phyloP scores from a whole-genome alignment of 1,140 invertebrate genomes.

The Polypedilum pembai region DNA sequence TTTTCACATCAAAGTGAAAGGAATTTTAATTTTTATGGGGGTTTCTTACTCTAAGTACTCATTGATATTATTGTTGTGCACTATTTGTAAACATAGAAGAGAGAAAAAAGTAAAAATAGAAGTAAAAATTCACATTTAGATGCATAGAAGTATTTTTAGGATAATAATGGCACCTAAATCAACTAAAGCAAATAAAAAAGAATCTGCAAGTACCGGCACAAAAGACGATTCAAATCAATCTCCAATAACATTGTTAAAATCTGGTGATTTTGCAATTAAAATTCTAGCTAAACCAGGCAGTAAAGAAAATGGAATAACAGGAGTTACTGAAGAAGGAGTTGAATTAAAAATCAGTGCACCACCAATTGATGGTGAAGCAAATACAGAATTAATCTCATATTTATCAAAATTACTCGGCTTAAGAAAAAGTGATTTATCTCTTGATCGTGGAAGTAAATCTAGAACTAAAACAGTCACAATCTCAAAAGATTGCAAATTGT shows the following conservation, averaged over 20 bases:
- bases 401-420: slow-evolving; percentile 57
- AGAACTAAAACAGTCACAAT: slow-evolving; percentile 42
- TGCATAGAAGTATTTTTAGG: not conserved
- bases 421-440: slow-evolving; percentile 58
- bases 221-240: slow-evolving; percentile 36
- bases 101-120: not conserved
- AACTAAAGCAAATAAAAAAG: not conserved
- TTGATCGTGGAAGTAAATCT: slow-evolving; percentile 49
- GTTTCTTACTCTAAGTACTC: not conserved
- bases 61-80: not conserved
- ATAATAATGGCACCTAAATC: not conserved
- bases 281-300: slow-evolving; percentile 70
- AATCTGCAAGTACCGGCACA: slow-evolving; percentile 13
- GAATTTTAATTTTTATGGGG: not conserved
- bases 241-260: slow-evolving; percentile 50
- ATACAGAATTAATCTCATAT: slow-evolving; percentile 65
- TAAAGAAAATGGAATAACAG: slow-evolving; percentile 63
- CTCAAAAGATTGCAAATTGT: slow-evolving; percentile 34
- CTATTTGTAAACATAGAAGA: not conserved
- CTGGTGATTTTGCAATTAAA: slow-evolving; percentile 55
- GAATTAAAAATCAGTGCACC: slow-evolving; percentile 66
- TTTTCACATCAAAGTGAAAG: not conserved
- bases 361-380: slow-evolving; percentile 71
- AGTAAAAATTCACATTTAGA: not conserved
- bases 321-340: slow-evolving; percentile 44